Conservation (phyloP, 1,140 invertebrate genomes). For the Calliopsis andreniformis region DNA sequence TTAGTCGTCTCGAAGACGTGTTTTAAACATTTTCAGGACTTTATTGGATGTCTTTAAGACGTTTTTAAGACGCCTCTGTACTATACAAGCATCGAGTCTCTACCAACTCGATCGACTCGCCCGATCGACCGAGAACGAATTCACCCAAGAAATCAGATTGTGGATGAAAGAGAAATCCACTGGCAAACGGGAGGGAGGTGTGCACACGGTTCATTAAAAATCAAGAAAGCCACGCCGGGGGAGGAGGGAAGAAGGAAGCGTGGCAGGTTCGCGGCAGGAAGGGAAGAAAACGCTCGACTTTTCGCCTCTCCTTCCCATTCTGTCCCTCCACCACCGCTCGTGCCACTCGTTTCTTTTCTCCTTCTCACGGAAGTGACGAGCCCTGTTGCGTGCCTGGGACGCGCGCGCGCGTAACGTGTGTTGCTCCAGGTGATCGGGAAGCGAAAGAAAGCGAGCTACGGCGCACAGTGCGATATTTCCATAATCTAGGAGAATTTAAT, state of each 20-base stretch:
- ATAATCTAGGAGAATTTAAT: no score
- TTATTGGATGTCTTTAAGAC: no score
- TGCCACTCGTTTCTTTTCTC: neutral
- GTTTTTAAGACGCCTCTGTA: no score
- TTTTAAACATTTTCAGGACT: no score
- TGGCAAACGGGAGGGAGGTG: conserved; percentile 19
- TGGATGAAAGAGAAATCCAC: conserved; percentile 67
- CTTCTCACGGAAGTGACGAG: conserved; percentile 25
- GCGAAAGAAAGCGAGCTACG: conserved; percentile 18
- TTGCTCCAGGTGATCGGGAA: conserved; percentile 30
- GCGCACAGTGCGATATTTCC: neutral
- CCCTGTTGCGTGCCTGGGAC: conserved; percentile 15
- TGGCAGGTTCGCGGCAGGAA: conserved; percentile 31
- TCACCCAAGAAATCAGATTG: conserved; percentile 61
- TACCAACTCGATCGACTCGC: neutral
- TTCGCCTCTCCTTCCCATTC: conserved; percentile 28
- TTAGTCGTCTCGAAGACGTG: no score
- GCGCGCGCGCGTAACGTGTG: conserved; percentile 23
- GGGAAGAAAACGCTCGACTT: conserved; percentile 39
- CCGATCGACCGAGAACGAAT: conserved; percentile 20
- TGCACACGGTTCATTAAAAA: conserved; percentile 57
- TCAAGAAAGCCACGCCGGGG: neutral
- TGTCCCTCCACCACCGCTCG: neutral
- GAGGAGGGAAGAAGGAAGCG: conserved; percentile 26
- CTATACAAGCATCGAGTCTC: no score